These are phyloP conservation scores for Sarcophaga bullata DNA, from an alignment of 1,140 invertebrate species.

Conservation along the genomic window DNA sequence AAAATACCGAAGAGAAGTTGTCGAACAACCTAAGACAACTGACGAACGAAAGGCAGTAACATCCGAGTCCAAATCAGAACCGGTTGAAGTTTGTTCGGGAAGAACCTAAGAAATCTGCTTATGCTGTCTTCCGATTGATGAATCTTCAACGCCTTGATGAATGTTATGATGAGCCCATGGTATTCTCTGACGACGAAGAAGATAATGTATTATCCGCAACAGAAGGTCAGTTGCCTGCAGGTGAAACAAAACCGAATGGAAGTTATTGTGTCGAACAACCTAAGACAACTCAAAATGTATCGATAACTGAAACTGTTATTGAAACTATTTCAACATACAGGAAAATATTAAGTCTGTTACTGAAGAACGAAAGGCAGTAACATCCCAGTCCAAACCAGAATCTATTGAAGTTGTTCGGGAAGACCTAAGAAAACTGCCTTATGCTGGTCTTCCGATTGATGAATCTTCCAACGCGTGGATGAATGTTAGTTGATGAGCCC, in stretches of 20 bases:
- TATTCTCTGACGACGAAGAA: slow-evolving; percentile 63
- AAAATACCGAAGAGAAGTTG: slow-evolving; percentile 9
- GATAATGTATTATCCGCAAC: background rate
- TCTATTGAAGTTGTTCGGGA: background rate
- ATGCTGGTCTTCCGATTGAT: slow-evolving; percentile 67
- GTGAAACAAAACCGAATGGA: slow-evolving; percentile 17
- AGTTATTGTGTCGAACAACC: slow-evolving; percentile 6
- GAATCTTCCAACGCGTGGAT: slow-evolving; percentile 64
- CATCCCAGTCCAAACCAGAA: background rate
- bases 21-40: slow-evolving; percentile 31
- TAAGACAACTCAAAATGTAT: background rate
- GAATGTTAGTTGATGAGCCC: slow-evolving; percentile 68
- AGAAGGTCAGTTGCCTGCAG: background rate
- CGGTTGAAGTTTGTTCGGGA: slow-evolving; percentile 28
- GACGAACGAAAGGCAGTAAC: background rate
- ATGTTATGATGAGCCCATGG: slow-evolving; percentile 67
- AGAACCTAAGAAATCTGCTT: slow-evolving; percentile 49
- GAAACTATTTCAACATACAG: background rate
- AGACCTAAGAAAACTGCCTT: slow-evolving; percentile 48
- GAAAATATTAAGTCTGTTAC: background rate
- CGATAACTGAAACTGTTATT: slow-evolving; percentile 8
- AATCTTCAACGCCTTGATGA: slow-evolving; percentile 67
- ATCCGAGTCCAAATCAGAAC: too few relatives aligned
- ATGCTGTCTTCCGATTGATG: slow-evolving; percentile 66
- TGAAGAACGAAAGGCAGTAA: background rate